Conservation (phyloP, 1,140 invertebrate species). For the Monochamus saltuarius region DNA sequence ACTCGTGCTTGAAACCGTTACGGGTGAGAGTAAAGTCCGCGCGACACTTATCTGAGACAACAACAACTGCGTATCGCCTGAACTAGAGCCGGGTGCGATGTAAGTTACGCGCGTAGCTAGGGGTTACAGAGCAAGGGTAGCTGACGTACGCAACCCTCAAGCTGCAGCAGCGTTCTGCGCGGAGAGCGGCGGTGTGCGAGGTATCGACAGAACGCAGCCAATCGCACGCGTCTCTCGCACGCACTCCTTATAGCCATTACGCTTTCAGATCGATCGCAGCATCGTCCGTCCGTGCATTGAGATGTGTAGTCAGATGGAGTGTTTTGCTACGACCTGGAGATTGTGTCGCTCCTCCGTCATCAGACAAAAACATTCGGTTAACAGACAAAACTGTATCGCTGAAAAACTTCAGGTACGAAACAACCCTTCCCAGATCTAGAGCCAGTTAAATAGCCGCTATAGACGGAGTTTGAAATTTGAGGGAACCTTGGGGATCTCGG, state of each 20-base stretch:
- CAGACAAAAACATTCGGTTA: neutral
- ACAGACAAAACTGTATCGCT: neutral
- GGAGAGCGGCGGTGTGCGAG: slow-evolving; percentile 30
- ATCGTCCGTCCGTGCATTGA: slow-evolving; percentile 26
- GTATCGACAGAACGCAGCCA: slow-evolving; percentile 40
- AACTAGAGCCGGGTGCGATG: slow-evolving; percentile 1
- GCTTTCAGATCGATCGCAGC: slow-evolving; percentile 37
- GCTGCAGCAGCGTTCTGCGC: slow-evolving; percentile 29
- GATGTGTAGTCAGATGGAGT: slow-evolving; percentile 35
- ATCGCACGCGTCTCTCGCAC: slow-evolving; percentile 38
- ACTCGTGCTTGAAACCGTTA: neutral
- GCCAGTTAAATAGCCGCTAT: too few relatives aligned
- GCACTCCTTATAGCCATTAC: slow-evolving; percentile 45
- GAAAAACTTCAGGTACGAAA: too few relatives aligned
- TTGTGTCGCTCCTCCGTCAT: slow-evolving; percentile 14
- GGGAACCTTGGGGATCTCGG: too few relatives aligned
- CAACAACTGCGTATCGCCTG: slow-evolving; percentile 11
- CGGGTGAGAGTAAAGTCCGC: slow-evolving; percentile 2
- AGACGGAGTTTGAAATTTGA: too few relatives aligned
- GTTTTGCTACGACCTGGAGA: slow-evolving; percentile 26
- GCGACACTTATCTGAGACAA: slow-evolving; percentile 2
- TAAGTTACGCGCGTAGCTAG: slow-evolving; percentile 15
- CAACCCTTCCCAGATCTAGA: too few relatives aligned
- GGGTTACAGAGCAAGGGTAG: slow-evolving; percentile 18
- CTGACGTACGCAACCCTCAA: slow-evolving; percentile 38